Base-by-base conservation (phyloP, 2,797 vertebrate species). In the Eutrigla gurnardus region DNA sequence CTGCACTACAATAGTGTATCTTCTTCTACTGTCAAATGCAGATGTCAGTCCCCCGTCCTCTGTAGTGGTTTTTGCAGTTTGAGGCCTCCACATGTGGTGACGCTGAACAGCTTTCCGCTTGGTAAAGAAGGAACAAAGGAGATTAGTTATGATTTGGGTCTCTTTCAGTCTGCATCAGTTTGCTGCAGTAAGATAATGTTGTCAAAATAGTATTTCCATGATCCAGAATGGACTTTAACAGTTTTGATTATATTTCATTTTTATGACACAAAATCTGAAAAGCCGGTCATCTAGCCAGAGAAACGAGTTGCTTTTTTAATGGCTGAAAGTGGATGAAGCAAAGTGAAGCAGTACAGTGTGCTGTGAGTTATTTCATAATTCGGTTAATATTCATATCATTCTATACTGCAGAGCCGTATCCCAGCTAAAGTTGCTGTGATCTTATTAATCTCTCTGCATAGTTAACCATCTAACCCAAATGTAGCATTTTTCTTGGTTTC, bases 31-130 rank as follows among this genome's bases (percentile, higher is more conserved):
- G 45, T 61, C 43, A 70, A 60, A 81, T 52, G 43, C 14, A 40
- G 18, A 63, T 39, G 59, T 32, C 60, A 55, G 60, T 65, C 47
- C 11, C n/a, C 6, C 43, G 2, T 69, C 13, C 47, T 88, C 62
- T 71, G 70, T 76, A 65, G 71, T 77, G 75, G 74, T 61, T 53
- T 52, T 65, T 49, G 8, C 50, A 40, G 61, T 65, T 58, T 43
- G 73, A 76, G 71, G 52, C 43, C 33, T 52, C 43, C 36, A 46
- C 39, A 33, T 86, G 71, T 64, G 71, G 57, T 42, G 59, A 59
- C 5, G 55, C 54, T 50, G 33, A 58, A 73, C 36, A 55, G 25
- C 47, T 75, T 53, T 70, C 8, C 47, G 46, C 39, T 58, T 32
- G 12, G 25, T 11, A n/a, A 58, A 54, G 25, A 18, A 35, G 25